Conservation (phyloP, 2,113 vertebrate genomes). For the Microtus pennsylvanicus region DNA sequence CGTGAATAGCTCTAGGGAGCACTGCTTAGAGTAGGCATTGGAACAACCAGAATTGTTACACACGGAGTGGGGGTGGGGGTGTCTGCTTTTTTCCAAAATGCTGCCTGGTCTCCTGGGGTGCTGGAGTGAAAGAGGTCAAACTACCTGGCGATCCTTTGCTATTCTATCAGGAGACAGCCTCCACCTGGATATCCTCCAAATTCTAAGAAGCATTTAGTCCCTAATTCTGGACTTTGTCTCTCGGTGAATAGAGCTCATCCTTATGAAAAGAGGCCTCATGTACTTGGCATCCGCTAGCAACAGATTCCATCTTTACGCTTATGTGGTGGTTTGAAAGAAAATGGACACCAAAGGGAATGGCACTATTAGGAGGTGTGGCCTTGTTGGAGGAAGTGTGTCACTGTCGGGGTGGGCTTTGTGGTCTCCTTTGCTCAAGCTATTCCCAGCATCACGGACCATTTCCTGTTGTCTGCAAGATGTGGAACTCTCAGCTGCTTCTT, state of each 20-base stretch:
- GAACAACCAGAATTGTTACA: not conserved
- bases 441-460: no score
- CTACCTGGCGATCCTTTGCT: not conserved
- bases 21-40: not conserved
- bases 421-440: no score
- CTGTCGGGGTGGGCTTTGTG: no score
- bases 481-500: no score
- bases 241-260: not conserved
- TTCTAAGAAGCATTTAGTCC: not conserved
- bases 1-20: not conserved
- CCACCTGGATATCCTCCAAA: not conserved
- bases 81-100: not conserved
- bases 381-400: not conserved
- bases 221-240: not conserved
- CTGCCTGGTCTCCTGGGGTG: not conserved
- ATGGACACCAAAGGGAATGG: not conserved
- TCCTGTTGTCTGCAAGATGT: no score
- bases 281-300: not conserved
- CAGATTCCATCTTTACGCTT: not conserved
- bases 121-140: not conserved
- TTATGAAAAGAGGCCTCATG: not conserved
- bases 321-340: not conserved
- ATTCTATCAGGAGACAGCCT: not conserved
- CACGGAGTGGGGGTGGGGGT: not conserved
- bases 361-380: not conserved